A percentile compares a stretch with the other conserved stretches of the same genome.
These are phyloP conservation scores for Scaptodrosophila latifasciaeformis DNA, from an alignment of 2,888 invertebrate genomes.

Conservation along the genomic window DNA sequence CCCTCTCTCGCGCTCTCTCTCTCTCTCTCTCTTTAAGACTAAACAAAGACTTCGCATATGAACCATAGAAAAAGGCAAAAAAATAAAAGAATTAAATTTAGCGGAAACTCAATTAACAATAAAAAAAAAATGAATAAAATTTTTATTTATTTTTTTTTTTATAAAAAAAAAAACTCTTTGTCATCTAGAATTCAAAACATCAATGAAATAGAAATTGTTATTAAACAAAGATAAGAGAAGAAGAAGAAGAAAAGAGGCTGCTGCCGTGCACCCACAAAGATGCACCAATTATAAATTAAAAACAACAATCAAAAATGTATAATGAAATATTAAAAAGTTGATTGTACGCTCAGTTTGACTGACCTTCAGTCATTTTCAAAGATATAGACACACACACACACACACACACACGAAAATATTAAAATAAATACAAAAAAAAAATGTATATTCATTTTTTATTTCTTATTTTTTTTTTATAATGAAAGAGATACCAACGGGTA, in stretches of 20 bases:
- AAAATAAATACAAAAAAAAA: slow-evolving; percentile 17
- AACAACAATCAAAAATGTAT: slow-evolving; percentile 24
- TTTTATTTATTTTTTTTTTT: slow-evolving; percentile 2
- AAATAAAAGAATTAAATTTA: no score
- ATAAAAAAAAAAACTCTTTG: no score
- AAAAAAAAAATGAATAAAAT: slow-evolving; percentile 1
- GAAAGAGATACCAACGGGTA: slow-evolving; percentile 28
- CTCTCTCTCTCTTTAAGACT: no score
- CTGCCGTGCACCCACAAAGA: no score
- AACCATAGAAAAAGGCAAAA: no score
- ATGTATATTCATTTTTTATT: slow-evolving; percentile 47
- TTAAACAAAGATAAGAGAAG: no score
- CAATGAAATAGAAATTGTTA: no score
- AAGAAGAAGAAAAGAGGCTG: no score
- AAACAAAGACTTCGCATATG: no score
- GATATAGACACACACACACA: slow-evolving; percentile 38
- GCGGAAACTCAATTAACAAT: slow-evolving; percentile 36
- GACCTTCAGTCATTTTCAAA: slow-evolving; percentile 60
- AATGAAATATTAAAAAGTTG: slow-evolving; percentile 53
- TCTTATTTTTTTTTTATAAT: no score
- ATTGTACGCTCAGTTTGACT: slow-evolving; percentile 60
- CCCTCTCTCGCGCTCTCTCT: no score
- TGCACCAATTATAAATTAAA: slow-evolving; percentile 8
- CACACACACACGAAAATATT: slow-evolving; percentile 28
- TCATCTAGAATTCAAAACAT: no score